These are phyloP conservation scores for Hiodon tergisus DNA, from an alignment of 2,113 vertebrate genomes.

Conservation along the genomic window DNA sequence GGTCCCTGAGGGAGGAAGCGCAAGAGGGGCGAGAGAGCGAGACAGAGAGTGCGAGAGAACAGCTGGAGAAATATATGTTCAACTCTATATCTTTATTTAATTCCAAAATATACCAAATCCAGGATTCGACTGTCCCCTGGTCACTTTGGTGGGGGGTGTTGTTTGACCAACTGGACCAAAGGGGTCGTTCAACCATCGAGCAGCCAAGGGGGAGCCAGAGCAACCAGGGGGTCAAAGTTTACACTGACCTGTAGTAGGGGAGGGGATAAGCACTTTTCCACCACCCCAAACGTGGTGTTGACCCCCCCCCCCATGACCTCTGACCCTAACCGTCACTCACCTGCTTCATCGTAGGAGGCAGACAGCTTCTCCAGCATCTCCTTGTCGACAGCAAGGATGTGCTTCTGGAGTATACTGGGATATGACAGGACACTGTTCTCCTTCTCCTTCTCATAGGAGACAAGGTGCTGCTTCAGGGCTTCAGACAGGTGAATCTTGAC, in stretches of 20 bases:
- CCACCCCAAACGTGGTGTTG: too few species aligned
- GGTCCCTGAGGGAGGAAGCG: constrained; percentile 68
- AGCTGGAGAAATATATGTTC: too few species aligned
- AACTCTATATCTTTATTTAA: too few species aligned
- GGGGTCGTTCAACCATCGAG: too few species aligned
- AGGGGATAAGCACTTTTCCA: background rate
- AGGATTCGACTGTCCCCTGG: too few species aligned
- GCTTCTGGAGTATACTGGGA: constrained; percentile 87
- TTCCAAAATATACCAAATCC: too few species aligned
- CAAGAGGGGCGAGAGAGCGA: too few species aligned
- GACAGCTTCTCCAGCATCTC: constrained; percentile 90
- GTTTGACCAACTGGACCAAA: too few species aligned
- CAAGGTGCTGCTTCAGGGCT: constrained; percentile 84
- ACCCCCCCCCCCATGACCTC: background rate
- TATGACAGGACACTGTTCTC: constrained; percentile 81
- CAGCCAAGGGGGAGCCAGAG: background rate
- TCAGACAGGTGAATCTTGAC: constrained; percentile 84
- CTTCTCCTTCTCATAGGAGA: constrained; percentile 85
- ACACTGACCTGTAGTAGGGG: background rate
- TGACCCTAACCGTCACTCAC: constrained; percentile 56
- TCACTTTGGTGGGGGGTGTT: too few species aligned
- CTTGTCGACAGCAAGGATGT: constrained; percentile 83
- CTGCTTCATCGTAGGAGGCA: constrained; percentile 89
- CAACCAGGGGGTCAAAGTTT: background rate
- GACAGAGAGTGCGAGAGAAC: background rate